Conservation (phyloP, 2,888 invertebrate genomes). For the Tortrix viridana region DNA sequence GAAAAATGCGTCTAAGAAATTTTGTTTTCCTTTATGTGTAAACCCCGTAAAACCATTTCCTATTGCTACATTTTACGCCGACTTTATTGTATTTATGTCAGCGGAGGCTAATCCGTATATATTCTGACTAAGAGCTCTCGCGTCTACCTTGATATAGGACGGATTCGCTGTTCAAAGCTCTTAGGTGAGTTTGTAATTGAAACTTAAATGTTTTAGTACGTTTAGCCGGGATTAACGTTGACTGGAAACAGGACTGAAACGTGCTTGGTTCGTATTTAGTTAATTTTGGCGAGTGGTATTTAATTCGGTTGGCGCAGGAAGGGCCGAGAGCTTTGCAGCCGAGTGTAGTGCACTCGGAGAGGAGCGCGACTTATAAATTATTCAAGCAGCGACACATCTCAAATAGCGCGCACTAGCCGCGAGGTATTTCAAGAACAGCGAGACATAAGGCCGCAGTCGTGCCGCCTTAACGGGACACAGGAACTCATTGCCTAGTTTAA, state of each 20-base stretch:
- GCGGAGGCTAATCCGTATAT: conserved; percentile 18
- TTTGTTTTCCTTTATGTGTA: conserved; percentile 35
- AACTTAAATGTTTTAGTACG: conserved; percentile 34
- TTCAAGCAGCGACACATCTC: conserved; percentile 81
- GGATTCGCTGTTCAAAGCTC: conserved; percentile 20
- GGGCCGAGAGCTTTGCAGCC: conserved; percentile 63
- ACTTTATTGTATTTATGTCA: conserved; percentile 34
- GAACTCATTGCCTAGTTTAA: too few species aligned
- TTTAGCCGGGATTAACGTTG: conserved; percentile 34
- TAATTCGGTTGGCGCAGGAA: conserved; percentile 39
- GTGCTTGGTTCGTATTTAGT: conserved; percentile 28
- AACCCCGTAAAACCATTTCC: conserved; percentile 31
- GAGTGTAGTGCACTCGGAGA: conserved; percentile 74
- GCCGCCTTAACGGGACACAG: conserved; percentile 45
- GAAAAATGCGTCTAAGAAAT: conserved; percentile 28
- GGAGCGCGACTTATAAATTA: conserved; percentile 79
- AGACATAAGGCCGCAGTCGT: conserved; percentile 42
- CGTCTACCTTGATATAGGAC: conserved; percentile 11
- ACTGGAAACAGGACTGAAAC: conserved; percentile 32
- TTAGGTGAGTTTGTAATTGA: conserved; percentile 34
- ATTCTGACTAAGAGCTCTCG: conserved; percentile 9
- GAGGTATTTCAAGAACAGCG: conserved; percentile 76
- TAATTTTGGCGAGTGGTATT: conserved; percentile 32
- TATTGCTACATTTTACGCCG: conserved; percentile 24
- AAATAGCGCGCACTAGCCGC: conserved; percentile 74